A percentile compares a stretch with the other conserved stretches of the same genome.
phyloP scores from a whole-genome alignment of 37 sponge, comb jelly and placozoan species.

The Geodia barretti region DNA sequence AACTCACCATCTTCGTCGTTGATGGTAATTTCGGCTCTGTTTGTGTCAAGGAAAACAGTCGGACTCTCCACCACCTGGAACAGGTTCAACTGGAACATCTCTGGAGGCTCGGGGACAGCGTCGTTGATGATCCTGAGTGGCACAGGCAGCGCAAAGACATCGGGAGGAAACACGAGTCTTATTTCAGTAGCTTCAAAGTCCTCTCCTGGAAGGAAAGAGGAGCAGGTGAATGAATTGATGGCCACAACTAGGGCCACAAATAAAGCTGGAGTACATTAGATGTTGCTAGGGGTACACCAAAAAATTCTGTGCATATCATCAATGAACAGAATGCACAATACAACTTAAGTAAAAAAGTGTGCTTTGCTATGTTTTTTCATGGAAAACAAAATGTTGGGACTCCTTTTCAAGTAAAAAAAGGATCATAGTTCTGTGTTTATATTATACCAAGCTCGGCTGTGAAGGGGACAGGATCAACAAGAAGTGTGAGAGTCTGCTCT shows the following conservation, averaged over 20 bases:
- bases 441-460: not conserved
- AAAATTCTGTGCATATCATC: too few species aligned
- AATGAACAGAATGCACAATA: too few species aligned
- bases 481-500: not conserved
- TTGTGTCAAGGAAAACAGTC: not conserved
- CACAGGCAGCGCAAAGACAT: not conserved
- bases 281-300: too few species aligned
- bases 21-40: not conserved
- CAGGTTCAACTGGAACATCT: not conserved
- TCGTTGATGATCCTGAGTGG: not conserved
- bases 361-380: too few species aligned
- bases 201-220: not conserved
- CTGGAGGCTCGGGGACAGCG: not conserved
- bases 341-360: too few species aligned
- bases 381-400: too few species aligned
- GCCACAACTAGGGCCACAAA: too few species aligned
- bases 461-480: not conserved
- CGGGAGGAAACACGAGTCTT: not conserved
- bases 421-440: not conserved
- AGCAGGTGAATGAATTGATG: too few species aligned
- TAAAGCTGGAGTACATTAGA: too few species aligned
- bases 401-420: too few species aligned
- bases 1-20: not conserved
- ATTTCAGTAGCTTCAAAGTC: not conserved
- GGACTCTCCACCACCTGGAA: not conserved